phyloP scores from a whole-genome alignment of 2,888 invertebrate genomes.

The Coleophora flavipennella region DNA sequence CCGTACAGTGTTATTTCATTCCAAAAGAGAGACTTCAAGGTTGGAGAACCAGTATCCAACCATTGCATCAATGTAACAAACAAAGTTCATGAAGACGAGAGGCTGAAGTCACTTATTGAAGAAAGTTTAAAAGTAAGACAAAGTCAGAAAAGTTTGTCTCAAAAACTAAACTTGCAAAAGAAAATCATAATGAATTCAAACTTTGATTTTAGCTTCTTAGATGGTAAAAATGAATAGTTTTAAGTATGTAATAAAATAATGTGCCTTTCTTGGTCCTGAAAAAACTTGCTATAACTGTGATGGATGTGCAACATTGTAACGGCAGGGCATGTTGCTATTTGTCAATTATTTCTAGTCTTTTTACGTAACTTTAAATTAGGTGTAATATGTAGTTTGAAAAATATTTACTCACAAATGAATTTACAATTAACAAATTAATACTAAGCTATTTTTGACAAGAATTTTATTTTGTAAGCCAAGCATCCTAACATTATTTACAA shows the following conservation, averaged over 20 bases:
- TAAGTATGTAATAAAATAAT: no score
- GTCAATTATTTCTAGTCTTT: no score
- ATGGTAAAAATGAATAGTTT: constrained; percentile 18
- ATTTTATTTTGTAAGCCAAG: no score
- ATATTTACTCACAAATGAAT: no score
- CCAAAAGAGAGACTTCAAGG: constrained; percentile 58
- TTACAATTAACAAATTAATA: no score
- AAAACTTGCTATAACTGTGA: constrained; percentile 7
- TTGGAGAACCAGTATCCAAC: constrained; percentile 55
- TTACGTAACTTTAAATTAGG: no score
- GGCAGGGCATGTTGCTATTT: no score
- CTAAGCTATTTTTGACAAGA: no score
- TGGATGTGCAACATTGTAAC: no score
- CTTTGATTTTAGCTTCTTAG: constrained; percentile 56
- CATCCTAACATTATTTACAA: no score
- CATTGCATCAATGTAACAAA: constrained; percentile 37
- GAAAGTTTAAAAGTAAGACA: constrained; percentile 55
- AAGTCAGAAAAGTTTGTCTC: constrained; percentile 37
- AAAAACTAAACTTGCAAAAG: constrained; percentile 47
- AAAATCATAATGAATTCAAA: constrained; percentile 35
- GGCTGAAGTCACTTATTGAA: constrained; percentile 50
- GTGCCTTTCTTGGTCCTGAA: constrained; percentile 2
- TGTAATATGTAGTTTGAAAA: no score
- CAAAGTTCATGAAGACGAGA: constrained; percentile 35
- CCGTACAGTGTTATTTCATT: constrained; percentile 64